Evolutionary conservation across 2,888 invertebrate species (phyloP).

Genomic region (Acrobasis suavella): DNA sequence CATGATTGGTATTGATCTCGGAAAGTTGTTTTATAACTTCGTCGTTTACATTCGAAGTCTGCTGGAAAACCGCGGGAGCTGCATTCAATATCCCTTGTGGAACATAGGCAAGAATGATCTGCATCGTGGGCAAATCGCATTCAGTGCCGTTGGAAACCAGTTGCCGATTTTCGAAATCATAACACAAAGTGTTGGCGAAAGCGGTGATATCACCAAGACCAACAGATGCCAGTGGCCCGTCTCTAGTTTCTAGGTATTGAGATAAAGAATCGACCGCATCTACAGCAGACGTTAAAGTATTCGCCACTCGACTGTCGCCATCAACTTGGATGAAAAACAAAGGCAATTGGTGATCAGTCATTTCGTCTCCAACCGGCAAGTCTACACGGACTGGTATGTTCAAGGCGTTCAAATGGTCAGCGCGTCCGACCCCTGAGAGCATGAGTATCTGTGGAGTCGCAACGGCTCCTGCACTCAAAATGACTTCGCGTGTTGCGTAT

Average conservation of each 20-base stretch:
- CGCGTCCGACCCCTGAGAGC: constrained; percentile 61
- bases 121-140: constrained; percentile 53
- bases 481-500: constrained; percentile 53
- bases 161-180: constrained; percentile 40
- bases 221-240: constrained; percentile 53
- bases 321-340: constrained; percentile 47
- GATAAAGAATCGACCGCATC: constrained; percentile 28
- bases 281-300: constrained; percentile 23
- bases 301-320: constrained; percentile 24
- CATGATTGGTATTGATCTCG: constrained; percentile 40
- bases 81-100: constrained; percentile 36
- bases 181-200: constrained; percentile 56
- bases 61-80: constrained; percentile 25
- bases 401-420: constrained; percentile 45
- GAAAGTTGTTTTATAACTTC: constrained; percentile 43
- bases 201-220: constrained; percentile 52
- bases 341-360: constrained; percentile 56
- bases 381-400: constrained; percentile 46
- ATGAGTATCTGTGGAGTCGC: constrained; percentile 60
- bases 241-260: constrained; percentile 35
- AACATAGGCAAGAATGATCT: constrained; percentile 50
- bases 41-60: constrained; percentile 34
- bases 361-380: constrained; percentile 54
- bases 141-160: constrained; percentile 40
- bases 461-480: constrained; percentile 59